These are phyloP conservation scores for Himalopsyche anomala DNA, from an alignment of 2,888 invertebrate species.

Conservation along the genomic window DNA sequence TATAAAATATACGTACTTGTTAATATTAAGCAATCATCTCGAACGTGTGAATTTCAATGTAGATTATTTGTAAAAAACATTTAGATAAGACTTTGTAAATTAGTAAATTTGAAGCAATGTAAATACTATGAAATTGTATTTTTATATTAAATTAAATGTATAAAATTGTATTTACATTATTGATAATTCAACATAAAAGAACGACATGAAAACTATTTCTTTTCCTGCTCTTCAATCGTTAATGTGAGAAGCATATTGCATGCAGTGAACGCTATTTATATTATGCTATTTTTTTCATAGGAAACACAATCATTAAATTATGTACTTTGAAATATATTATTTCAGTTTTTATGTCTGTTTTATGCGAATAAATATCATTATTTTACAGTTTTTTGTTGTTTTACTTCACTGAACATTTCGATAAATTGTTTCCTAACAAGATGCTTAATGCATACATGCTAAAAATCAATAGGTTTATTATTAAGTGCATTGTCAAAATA, in stretches of 20 bases:
- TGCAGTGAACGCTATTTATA: neutral
- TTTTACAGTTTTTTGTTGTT: slow-evolving; percentile 18
- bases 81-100: neutral
- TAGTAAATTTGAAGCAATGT: neutral
- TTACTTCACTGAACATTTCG: neutral
- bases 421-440: too few relatives aligned
- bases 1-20: neutral
- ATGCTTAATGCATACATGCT: too few relatives aligned
- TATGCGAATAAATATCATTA: slow-evolving; percentile 31
- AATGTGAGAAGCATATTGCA: neutral
- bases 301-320: neutral
- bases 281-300: neutral
- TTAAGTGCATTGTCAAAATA: too few relatives aligned
- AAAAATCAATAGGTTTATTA: too few relatives aligned
- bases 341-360: slow-evolving; percentile 10
- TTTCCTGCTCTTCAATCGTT: too few relatives aligned
- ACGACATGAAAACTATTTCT: too few relatives aligned
- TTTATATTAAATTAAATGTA: slow-evolving; percentile 1
- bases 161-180: neutral
- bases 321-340: slow-evolving; percentile 5
- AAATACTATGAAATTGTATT: slow-evolving; percentile 8
- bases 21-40: neutral
- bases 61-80: slow-evolving; percentile 7
- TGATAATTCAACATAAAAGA: neutral
- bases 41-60: neutral